Evolutionary conservation across 2,797 vertebrate genomes (phyloP).

Genomic region (Pantherophis vulpinus): DNA sequence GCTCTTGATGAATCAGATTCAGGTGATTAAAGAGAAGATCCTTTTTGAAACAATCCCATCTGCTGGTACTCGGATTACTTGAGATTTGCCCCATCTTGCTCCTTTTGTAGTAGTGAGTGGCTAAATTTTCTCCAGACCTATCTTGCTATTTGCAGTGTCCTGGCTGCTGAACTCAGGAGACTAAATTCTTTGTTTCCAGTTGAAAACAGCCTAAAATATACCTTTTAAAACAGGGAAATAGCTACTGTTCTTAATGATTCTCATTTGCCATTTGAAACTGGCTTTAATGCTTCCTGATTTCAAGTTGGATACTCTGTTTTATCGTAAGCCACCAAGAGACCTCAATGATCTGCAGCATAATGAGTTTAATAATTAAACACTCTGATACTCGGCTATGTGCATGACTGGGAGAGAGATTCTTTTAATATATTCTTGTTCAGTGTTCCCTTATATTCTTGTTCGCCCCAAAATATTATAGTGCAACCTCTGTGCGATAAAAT

Average conservation of each 20-base stretch:
- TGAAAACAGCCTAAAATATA: neutral
- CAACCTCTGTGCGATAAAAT: neutral
- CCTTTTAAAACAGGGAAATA: neutral
- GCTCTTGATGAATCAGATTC: neutral
- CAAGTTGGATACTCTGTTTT: neutral
- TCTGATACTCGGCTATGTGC: neutral
- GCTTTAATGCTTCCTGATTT: neutral
- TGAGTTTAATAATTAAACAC: neutral
- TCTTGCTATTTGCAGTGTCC: neutral
- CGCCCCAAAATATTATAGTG: neutral
- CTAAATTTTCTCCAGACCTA: neutral
- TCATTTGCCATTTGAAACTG: neutral
- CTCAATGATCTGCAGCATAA: neutral
- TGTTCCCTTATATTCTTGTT: neutral
- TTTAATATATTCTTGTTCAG: neutral
- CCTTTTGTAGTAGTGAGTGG: neutral
- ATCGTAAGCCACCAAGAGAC: neutral
- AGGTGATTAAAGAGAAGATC: neutral
- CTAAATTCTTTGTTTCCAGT: neutral
- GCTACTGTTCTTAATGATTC: neutral
- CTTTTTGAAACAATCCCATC: neutral
- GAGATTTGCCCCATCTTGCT: neutral
- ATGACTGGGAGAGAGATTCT: neutral
- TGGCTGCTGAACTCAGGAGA: neutral
- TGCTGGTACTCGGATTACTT: neutral